Evolutionary conservation across 2,797 vertebrate genomes (phyloP), one percentile per base, ranked within the genome.

Genomic region (Lepus townsendii): DNA sequence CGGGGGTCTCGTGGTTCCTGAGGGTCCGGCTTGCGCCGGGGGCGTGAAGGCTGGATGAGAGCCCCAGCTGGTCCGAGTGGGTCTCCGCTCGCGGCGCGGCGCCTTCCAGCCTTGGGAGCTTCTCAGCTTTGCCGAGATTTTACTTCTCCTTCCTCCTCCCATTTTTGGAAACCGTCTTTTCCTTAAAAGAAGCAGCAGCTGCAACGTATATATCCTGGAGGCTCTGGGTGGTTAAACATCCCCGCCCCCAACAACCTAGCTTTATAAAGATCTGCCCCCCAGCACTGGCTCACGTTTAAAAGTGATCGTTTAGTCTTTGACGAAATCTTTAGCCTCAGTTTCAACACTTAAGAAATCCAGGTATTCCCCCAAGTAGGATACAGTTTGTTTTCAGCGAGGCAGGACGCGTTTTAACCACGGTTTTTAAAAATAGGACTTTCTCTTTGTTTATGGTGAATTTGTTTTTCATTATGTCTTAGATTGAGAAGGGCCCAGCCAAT

Each of bases 381-480:
- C 50, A 79, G 26, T 11, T 68, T 73, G 62, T 14, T 71, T 27
- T 17, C 60, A 2, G 62, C 52, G 68, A 89, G 35, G 26, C 47
- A 52, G 78, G 7, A 30, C 57, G 77, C 79, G 22, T 22, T 66
- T 92, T 89, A 95, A 30, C 32, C 4, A 6, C 86, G 5, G 77
- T 38, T 65, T 92, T 69, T 27, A 20, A 88, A 80, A 66, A 68
- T 14, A 66, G 30, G 27, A 42, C 87, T 94, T 95, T 91, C 60
- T 82, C 62, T 75, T 79, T 85, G 68, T 88, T 95, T 72, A 68
- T 88, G 90, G 60, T 66, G 32, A 82, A 60, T 82, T 95, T 75
- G 35, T 38, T 90, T 95, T 96, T 82, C 32, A 69, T 93, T 75
- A n/a, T 35, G 22, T 71, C 38, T 95, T 93, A 60, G 82, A 42